Evolutionary conservation across 2,888 invertebrate genomes (phyloP), one percentile per base, ranked within the genome.

Genomic region (Drosophila mettleri): DNA sequence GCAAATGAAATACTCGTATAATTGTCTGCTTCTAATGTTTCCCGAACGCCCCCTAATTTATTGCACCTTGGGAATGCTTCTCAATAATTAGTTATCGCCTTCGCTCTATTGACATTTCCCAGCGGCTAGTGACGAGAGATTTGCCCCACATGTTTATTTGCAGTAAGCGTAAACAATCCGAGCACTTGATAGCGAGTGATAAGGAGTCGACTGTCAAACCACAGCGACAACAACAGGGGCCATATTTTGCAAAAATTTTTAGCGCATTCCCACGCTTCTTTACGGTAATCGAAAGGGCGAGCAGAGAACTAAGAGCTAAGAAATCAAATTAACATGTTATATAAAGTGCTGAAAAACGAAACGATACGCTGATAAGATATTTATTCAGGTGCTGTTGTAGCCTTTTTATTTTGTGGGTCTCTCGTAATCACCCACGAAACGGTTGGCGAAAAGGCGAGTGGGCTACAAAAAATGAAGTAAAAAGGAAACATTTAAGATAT

Each of bases 221-320:
- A 29, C 63, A 52, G 46, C 67, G 41, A 41, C 60, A 52, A 51
- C 53, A 61, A 60, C 51, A 78, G 65, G 54, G 63, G 62, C 36
- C 38, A 55, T 59, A 74, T 77, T 68, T 79, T 63, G 72, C 68
- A 71, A 64, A 46, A 63, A 55, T 36, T 74, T 75, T 70, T 68
- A 65, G 66, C 48, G 72, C 79, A 69, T 85, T 85, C 84, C 84
- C 84, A 85, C 84, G 84, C 84, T 85, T 78, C 82, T 84, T 76
- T 66, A 70, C 72, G 80, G 65, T 69, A 52, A 51, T 55, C 57
- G 57, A 43, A 34, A 51, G 53, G 18, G 45, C 55, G 62, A 67
- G 43, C 48, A 18, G 39, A 63, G 69, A 67, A 65, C 45, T 24
- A 49, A 33, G 51, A 46, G 43, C 74, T 63, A 57, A 61, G 71